Percentiles rank a stretch among this genome's conserved stretches.
Conservation (phyloP, 2,113 vertebrate species). For the Mesocricetus auratus region DNA sequence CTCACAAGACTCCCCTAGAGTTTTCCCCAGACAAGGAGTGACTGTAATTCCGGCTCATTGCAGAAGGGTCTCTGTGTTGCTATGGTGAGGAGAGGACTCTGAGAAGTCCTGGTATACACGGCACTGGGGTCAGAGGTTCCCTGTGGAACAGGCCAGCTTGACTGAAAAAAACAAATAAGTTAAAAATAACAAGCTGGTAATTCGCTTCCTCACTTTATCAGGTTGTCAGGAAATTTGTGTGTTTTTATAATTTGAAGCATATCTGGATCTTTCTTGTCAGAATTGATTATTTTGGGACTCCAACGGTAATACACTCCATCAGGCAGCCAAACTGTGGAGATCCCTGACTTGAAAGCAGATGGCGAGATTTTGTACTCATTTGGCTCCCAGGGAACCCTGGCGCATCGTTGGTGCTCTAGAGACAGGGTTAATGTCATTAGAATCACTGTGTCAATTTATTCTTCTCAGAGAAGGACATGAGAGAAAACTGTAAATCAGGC, state of each 20-base stretch:
- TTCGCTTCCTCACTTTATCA: constrained; percentile 66
- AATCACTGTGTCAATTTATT: constrained; percentile 42
- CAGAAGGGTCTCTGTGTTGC: constrained; percentile 40
- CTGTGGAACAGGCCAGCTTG: constrained; percentile 29
- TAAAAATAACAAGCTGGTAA: constrained; percentile 73
- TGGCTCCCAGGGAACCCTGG: constrained; percentile 27
- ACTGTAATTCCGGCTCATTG: background rate
- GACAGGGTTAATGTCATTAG: constrained; percentile 31
- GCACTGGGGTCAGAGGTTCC: constrained; percentile 41
- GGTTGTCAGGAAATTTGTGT: constrained; percentile 71
- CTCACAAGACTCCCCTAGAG: background rate
- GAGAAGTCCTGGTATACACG: background rate
- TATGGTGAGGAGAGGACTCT: constrained; percentile 52
- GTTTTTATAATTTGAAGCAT: constrained; percentile 74
- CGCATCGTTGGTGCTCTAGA: background rate
- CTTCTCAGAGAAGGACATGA: constrained; percentile 20
- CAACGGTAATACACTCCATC: constrained; percentile 67
- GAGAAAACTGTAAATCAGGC: background rate
- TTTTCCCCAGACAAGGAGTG: background rate
- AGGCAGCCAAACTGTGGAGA: constrained; percentile 62
- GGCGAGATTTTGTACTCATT: constrained; percentile 59
- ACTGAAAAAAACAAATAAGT: constrained; percentile 60
- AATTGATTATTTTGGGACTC: constrained; percentile 79
- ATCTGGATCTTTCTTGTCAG: constrained; percentile 73
- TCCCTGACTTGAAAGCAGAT: constrained; percentile 66